Evolutionary conservation across 2,113 vertebrate genomes (phyloP), one percentile per base, ranked within the genome.

Genomic region (Dasyornis broadbenti): DNA sequence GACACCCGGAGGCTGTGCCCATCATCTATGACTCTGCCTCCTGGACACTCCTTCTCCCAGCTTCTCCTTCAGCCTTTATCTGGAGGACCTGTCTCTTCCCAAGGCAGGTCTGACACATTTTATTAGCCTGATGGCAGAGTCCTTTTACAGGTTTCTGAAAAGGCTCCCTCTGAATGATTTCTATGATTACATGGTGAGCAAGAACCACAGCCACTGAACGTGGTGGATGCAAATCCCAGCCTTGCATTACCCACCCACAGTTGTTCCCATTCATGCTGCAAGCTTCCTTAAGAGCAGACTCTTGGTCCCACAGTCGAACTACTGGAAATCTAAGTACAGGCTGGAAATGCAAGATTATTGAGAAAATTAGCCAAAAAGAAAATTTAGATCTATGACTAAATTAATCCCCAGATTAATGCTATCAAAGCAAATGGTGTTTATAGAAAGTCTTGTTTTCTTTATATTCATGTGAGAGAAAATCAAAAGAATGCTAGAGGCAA

Each of bases 321-420:
- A 80, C 33, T 77, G 69, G 42, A 91, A 92, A 82, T 54, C 61
- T 61, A 72, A 72, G 56, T 47, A 50, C 44, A 68, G 68, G 57
- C 82, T 96, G 64, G 82, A 94, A 95, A 52, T 13, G 4, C 88
- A 88, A 96, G 76, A 70, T 90, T 73, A 68, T 79, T 89, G 45
- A 86, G 76, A 92, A 90, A 90, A 89, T 65, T 57, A 91, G 53
- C 65, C 70, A 82, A 81, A 92, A 96, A 89, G 75, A 91, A 94
- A 90, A 93, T 95, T 95, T 93, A 96, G 94, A 64, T 91, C 92
- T 93, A 78, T 96, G 76, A 81, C 90, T 96, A 93, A 93, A 96
- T 94, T 85, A 90, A 94, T 96, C 80, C 68, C 69, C 79, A 96
- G 94, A 88, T 93, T 94, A 95, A 92, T 8, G 28, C 92, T 90